Evolutionary conservation across 2,113 vertebrate species (phyloP).

Genomic region (Xyrauchen texanus): DNA sequence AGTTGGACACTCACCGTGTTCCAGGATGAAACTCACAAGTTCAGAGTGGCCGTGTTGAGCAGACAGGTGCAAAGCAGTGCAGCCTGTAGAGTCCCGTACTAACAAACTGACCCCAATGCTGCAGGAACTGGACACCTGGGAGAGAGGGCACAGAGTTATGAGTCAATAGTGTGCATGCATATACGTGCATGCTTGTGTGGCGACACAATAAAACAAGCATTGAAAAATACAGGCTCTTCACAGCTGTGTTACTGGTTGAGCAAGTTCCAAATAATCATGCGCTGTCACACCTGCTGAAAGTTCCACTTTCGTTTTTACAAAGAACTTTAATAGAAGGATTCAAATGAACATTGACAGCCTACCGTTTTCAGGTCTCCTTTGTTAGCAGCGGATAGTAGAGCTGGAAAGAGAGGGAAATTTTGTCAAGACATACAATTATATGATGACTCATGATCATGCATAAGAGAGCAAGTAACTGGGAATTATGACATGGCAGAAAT

Average conservation of each 20-base stretch:
- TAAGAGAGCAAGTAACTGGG: neutral
- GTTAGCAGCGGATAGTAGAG: slow-evolving; percentile 67
- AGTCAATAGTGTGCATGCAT: neutral
- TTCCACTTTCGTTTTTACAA: slow-evolving; percentile 11
- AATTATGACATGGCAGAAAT: neutral
- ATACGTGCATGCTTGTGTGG: neutral
- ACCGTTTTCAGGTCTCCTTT: slow-evolving; percentile 65
- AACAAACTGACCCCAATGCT: slow-evolving; percentile 85
- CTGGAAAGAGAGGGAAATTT: slow-evolving; percentile 47
- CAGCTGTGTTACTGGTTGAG: neutral
- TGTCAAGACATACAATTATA: neutral
- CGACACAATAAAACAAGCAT: neutral
- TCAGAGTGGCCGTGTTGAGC: slow-evolving; percentile 83
- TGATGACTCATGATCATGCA: neutral
- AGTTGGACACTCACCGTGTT: slow-evolving; percentile 80
- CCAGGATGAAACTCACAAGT: slow-evolving; percentile 87
- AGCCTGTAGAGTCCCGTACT: slow-evolving; percentile 84
- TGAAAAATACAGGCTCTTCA: neutral
- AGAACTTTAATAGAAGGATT: neutral
- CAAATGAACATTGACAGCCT: neutral
- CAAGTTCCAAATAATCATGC: neutral
- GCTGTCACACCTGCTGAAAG: neutral
- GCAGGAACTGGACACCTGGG: slow-evolving; percentile 85
- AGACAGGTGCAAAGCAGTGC: slow-evolving; percentile 87
- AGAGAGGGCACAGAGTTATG: slow-evolving; percentile 3